A percentile compares a stretch with the other conserved stretches of the same genome.
These are phyloP conservation scores for Rhyacophila evoluta DNA, from an alignment of 2,888 invertebrate species.

Conservation along the genomic window DNA sequence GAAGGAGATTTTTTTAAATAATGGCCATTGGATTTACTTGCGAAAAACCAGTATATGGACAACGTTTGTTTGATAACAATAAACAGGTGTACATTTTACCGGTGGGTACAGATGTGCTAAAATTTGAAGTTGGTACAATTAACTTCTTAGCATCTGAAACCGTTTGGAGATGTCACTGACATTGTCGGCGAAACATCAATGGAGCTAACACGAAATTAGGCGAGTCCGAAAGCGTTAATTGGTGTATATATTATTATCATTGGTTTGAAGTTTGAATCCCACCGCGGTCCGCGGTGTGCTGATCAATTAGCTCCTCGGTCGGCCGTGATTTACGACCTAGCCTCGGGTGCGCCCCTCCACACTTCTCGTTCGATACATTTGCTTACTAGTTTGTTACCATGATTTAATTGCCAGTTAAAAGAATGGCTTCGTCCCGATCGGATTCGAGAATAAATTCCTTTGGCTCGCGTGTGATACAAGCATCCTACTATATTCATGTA, in stretches of 20 bases:
- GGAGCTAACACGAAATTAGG: not conserved
- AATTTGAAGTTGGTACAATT: too few relatives aligned
- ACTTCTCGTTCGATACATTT: not conserved
- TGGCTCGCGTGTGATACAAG: too few relatives aligned
- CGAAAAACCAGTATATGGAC: too few relatives aligned
- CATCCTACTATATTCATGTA: too few relatives aligned
- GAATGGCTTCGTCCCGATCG: not conserved
- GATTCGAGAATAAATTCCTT: not conserved
- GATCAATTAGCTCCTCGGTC: conserved; percentile 46
- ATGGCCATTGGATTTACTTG: too few relatives aligned
- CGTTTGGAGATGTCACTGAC: not conserved
- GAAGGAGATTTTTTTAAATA: too few relatives aligned
- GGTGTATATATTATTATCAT: conserved; percentile 21
- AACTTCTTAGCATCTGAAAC: too few relatives aligned
- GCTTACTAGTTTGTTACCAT: not conserved
- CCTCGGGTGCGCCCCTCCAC: conserved; percentile 14
- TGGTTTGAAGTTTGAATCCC: conserved; percentile 17
- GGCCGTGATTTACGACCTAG: not conserved
- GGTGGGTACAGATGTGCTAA: too few relatives aligned
- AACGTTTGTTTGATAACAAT: too few relatives aligned
- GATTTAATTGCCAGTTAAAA: conserved; percentile 7
- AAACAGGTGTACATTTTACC: too few relatives aligned
- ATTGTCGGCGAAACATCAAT: conserved; percentile 13
- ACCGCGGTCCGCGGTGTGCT: conserved; percentile 41
- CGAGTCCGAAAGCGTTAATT: conserved; percentile 22